A percentile compares a stretch with the other conserved stretches of the same genome.
Conservation (phyloP, 2,797 vertebrate genomes). For the Psittacula echo region DNA sequence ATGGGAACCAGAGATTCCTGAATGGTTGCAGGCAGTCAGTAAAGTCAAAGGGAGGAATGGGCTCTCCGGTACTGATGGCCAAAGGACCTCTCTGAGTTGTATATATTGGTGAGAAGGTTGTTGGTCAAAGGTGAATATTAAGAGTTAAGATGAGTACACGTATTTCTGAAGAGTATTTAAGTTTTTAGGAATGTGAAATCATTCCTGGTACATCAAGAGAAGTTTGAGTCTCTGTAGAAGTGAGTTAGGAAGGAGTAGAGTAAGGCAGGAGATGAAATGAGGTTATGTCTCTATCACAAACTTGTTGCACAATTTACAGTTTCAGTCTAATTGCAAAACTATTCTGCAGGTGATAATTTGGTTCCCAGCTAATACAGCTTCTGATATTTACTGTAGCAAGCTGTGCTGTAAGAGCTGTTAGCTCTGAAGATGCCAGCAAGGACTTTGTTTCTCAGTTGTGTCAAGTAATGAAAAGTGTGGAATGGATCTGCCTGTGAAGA, state of each 20-base stretch:
- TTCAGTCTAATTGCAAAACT: conserved; percentile 50
- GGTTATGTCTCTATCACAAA: conserved; percentile 52
- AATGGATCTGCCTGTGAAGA: accelerated
- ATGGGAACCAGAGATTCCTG: neutral
- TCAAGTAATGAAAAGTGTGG: neutral
- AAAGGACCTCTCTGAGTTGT: neutral
- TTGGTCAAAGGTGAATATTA: neutral
- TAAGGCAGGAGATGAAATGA: conserved; percentile 63
- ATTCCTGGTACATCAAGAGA: neutral
- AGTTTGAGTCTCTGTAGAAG: neutral
- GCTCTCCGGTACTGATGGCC: neutral
- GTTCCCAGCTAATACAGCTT: conserved; percentile 8
- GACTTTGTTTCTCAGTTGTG: neutral
- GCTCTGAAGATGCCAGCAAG: neutral
- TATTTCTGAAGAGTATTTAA: neutral
- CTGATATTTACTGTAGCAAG: neutral
- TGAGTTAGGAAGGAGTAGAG: conserved; percentile 11
- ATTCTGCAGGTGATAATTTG: conserved; percentile 32
- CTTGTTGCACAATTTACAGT: conserved; percentile 64
- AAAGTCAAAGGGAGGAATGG: neutral
- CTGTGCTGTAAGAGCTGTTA: neutral
- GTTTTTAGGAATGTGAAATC: conserved; percentile 23
- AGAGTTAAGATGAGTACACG: neutral
- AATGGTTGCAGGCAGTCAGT: neutral
- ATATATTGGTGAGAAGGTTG: neutral